phyloP scores from a whole-genome alignment of 2,113 vertebrate species.

The Eidolon helvum region DNA sequence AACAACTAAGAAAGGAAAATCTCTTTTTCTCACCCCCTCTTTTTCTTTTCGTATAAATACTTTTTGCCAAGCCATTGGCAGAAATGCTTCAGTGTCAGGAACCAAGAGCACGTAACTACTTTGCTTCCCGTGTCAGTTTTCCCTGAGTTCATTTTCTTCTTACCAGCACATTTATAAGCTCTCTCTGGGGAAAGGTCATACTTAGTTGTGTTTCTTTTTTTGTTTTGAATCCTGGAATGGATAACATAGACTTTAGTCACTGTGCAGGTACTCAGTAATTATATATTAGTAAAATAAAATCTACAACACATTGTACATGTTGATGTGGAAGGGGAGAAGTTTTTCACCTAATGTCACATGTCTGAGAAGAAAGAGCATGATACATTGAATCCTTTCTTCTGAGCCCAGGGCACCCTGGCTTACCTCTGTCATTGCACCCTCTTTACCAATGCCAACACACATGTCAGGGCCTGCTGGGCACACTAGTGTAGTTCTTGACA shows the following conservation, averaged over 20 bases:
- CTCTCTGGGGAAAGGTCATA: not conserved
- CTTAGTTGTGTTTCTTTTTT: not conserved
- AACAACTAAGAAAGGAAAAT: not conserved
- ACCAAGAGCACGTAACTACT: not conserved
- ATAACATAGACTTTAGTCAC: not conserved
- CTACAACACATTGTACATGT: too few relatives aligned
- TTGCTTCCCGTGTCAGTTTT: not conserved
- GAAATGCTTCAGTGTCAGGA: not conserved
- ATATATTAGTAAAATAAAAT: not conserved
- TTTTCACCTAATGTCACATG: not conserved
- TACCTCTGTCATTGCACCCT: not conserved
- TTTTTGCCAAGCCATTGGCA: not conserved
- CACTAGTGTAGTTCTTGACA: not conserved
- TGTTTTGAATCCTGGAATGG: not conserved
- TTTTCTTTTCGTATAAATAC: not conserved
- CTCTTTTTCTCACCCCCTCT: not conserved
- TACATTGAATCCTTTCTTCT: not conserved
- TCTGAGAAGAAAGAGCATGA: not conserved
- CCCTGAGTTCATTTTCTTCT: not conserved
- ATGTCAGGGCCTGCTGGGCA: not conserved
- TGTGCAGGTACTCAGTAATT: not conserved
- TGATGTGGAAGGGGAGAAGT: not conserved
- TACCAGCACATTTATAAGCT: not conserved
- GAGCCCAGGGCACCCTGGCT: rapidly evolving
- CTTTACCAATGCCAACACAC: not conserved